A percentile compares a stretch with the other conserved stretches of the same genome.
Conservation (phyloP, 2,888 invertebrate species). For the Drosophila testacea region DNA sequence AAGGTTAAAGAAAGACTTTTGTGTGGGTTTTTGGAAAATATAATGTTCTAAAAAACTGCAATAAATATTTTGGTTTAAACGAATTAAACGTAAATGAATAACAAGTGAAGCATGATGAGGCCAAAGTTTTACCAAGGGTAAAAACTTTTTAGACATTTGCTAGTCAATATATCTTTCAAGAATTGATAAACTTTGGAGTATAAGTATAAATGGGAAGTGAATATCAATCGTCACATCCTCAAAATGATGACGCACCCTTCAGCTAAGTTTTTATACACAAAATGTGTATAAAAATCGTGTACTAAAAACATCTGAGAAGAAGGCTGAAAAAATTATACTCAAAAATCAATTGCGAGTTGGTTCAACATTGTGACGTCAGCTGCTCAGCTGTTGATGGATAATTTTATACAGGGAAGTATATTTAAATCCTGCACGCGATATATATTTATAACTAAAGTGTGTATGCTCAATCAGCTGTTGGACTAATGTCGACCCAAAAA, state of each 20-base stretch:
- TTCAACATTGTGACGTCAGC: slow-evolving; percentile 49
- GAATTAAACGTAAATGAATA: no score
- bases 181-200: background rate
- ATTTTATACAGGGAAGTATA: slow-evolving; percentile 27
- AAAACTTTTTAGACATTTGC: no score
- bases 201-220: slow-evolving; percentile 4
- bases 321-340: slow-evolving; percentile 1
- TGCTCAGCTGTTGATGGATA: slow-evolving; percentile 59
- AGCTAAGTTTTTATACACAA: background rate
- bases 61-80: no score
- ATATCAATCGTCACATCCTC: slow-evolving; percentile 24
- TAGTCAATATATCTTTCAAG: no score
- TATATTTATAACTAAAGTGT: slow-evolving; percentile 22
- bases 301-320: background rate
- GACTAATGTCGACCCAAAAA: slow-evolving; percentile 25
- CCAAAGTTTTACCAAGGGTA: no score
- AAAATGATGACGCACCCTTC: background rate
- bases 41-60: no score
- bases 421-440: slow-evolving; percentile 41
- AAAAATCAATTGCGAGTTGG: slow-evolving; percentile 25
- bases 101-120: no score
- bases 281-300: background rate
- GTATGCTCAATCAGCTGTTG: slow-evolving; percentile 55
- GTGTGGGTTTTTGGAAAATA: no score
- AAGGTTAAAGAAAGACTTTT: no score